Evolutionary conservation across 2,888 invertebrate genomes (phyloP).

Genomic region (Gymnocheta viridis): DNA sequence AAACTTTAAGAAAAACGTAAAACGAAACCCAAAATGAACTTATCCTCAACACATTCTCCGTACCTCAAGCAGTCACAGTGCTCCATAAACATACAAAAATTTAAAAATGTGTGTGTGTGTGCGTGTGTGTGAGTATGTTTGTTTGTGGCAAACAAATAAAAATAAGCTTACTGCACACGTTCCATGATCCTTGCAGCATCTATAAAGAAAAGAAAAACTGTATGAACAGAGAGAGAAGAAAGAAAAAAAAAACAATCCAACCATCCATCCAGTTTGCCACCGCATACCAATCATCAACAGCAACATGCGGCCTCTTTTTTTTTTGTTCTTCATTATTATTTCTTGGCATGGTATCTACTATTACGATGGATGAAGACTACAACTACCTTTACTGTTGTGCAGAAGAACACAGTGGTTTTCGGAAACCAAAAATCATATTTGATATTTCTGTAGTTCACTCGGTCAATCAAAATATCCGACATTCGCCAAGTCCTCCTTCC

Average conservation of each 20-base stretch:
- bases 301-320: constrained; percentile 67
- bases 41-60: constrained; percentile 38
- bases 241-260: constrained; percentile 46
- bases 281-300: constrained; percentile 71
- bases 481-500: too few relatives aligned
- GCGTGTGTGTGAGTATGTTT: neutral
- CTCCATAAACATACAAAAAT: neutral
- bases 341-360: constrained; percentile 31
- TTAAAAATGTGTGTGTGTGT: neutral
- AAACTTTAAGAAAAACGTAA: neutral
- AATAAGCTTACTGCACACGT: constrained; percentile 69
- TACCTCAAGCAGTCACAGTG: neutral
- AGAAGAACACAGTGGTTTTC: constrained; percentile 26
- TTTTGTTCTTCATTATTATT: constrained; percentile 8
- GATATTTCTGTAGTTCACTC: too few relatives aligned
- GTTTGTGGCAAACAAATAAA: constrained; percentile 53
- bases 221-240: constrained; percentile 26
- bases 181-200: constrained; percentile 69
- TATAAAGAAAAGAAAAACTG: constrained; percentile 39
- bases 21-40: constrained; percentile 55
- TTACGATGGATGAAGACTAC: constrained; percentile 15
- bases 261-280: constrained; percentile 70
- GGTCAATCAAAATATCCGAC: too few relatives aligned
- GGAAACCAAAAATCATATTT: too few relatives aligned
- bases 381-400: constrained; percentile 11